Evolutionary conservation across 2,113 vertebrate species (phyloP), one percentile per base, ranked within the genome.

Genomic region (Trematocara variabile): DNA sequence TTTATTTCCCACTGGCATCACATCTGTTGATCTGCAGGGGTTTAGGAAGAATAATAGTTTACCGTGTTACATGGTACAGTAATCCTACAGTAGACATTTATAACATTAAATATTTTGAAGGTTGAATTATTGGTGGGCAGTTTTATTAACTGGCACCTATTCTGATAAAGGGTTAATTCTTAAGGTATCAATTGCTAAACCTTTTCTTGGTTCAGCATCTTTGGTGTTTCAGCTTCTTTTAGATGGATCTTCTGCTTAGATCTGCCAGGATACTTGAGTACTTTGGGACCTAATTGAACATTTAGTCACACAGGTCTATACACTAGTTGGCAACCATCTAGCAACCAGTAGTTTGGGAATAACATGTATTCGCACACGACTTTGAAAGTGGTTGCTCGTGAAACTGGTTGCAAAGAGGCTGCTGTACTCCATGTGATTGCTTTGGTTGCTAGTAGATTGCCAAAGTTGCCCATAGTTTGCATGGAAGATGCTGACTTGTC

Each of bases 1-100:
- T 88, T 68, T 82, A 91, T 88, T 81, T 81, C 81, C 93, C 75
- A 18, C 22, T 52, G 25, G 81, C 58, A 16, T 88, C 83, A 56
- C 13, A 2, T 63, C 56, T 80, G 70, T 68, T 75, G 14, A 55
- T 63, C 83, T 65, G 6, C 37, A 58, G 63, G 73, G 79, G 34
- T 44, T 2, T 52, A 6, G n/a, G 28, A 46, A 81, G 18, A 82
- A 20, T 34, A 70, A 25, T 30, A 25, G 44, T 39, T 68, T 11
- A 12, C n/a, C 3, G 0, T 11, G 33, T 79, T 73, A 30, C 75
- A 77, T 33, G 41, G 30, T 44, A 75, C 70, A 1, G 25, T 30
- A 75, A 75, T 50, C 25, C 41, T 30, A 44, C 9, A 7, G 25
- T 12, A 48, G 25, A 48, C 3, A 28, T 48, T 10, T 34, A 34